Evolutionary conservation across 2,888 invertebrate genomes (phyloP), one percentile per base, ranked within the genome.

Genomic region (Troglohyphantes excavatus): DNA sequence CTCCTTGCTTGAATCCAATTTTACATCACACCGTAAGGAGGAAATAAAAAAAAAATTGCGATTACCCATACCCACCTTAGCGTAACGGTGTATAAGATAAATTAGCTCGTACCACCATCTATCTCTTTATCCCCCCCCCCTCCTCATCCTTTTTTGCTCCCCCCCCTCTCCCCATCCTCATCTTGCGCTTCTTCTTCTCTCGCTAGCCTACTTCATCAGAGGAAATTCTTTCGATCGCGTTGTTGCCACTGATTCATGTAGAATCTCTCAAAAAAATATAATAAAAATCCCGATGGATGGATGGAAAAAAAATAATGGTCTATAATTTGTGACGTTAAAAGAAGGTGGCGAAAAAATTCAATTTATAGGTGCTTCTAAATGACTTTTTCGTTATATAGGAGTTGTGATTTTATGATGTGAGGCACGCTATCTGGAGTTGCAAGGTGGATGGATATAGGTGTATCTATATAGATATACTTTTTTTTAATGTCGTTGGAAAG

Each of bases 21-120:
- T 89, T 89, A 78, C 89, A 89, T 83, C 89, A 83, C 83, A 82
- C 82, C 82, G 27, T 72, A 61, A 61, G 72, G 46, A 81, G 33
- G 73, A 19, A 29, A 68, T 67, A 67, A 67, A 67, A 75, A 70
- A 86, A 86, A 86, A 70, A 86, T 63, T 70, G 65, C 79, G 61
- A 87, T 87, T 87, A 81, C 72, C 73, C 68, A 76, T 68, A 27
- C 53, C 68, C 81, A 87, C 87, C 79, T 87, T 65, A 87, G 59
- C 87, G 87, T 87, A 87, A 87, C 81, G 72, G 81, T 87, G 87
- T 87, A 29, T 81, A 88, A 88, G 88, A 88, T 88, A 88, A 88
- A 88, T 88, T 88, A 88, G 88, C 81, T 33, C 21, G 53, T 67
- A 59, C 68, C 63, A 59, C 73, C 88, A 88, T 88, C 82, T 82